phyloP scores from a whole-genome alignment of 2,113 vertebrate genomes.

The Rhea pennata region DNA sequence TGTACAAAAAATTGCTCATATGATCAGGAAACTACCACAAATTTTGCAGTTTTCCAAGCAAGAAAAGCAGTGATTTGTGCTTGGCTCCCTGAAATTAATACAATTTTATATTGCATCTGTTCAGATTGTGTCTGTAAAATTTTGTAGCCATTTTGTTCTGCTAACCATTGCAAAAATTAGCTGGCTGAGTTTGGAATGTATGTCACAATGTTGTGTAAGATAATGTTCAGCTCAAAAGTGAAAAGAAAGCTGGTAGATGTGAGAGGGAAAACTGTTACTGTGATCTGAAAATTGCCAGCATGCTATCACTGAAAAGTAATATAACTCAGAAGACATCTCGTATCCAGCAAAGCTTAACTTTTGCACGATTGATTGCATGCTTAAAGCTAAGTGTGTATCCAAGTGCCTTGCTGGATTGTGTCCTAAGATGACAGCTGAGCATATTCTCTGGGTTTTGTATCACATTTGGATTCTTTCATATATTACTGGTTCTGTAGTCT shows the following conservation, averaged over 20 bases:
- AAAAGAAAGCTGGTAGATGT: conserved; percentile 37
- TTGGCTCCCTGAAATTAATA: not conserved
- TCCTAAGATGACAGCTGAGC: not conserved
- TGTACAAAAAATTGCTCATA: not conserved
- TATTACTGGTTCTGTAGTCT: not conserved
- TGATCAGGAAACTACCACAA: not conserved
- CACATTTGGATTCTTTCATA: not conserved
- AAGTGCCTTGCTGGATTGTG: conserved; percentile 67
- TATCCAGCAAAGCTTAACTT: conserved; percentile 66
- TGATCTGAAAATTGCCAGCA: conserved; percentile 24
- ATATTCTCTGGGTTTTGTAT: not conserved
- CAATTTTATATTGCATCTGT: not conserved
- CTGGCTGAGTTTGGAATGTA: conserved; percentile 16
- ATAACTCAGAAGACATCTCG: not conserved
- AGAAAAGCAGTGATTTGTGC: not conserved
- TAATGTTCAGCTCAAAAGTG: conserved; percentile 4
- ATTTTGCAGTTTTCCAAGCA: not conserved
- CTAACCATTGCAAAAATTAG: conserved; percentile 1
- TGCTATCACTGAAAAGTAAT: not conserved
- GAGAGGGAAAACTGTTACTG: conserved; percentile 18
- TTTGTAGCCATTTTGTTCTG: conserved; percentile 9
- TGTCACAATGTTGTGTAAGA: conserved; percentile 10
- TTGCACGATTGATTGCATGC: not conserved
- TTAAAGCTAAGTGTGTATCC: conserved; percentile 32
- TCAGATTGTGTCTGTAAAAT: not conserved